phyloP scores from a whole-genome alignment of 64 coral and sea anemone species.

The Actinia tenebrosa region DNA sequence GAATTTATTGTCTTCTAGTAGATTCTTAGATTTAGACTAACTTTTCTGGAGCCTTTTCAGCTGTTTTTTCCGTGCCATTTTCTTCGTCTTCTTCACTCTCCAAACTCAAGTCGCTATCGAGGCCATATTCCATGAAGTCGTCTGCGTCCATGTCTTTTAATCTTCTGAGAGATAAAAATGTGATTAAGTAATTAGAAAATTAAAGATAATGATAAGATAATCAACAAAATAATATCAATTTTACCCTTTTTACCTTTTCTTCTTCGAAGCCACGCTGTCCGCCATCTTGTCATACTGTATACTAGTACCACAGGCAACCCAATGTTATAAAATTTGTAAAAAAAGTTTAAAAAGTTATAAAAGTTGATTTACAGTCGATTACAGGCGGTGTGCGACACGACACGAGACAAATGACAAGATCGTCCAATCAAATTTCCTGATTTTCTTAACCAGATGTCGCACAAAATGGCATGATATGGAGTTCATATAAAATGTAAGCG shows the following conservation, averaged over 20 bases:
- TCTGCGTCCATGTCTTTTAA: slow-evolving; percentile 68
- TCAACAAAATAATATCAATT: neutral
- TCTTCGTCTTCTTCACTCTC: slow-evolving; percentile 17
- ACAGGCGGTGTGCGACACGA: too few species aligned
- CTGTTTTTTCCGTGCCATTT: neutral
- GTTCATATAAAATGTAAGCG: too few species aligned
- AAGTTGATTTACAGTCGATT: too few species aligned
- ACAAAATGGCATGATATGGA: too few species aligned
- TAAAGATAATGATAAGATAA: neutral
- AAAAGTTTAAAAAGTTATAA: too few species aligned
- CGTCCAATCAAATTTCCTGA: too few species aligned
- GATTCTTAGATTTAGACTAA: neutral
- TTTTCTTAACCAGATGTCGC: too few species aligned
- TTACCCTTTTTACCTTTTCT: neutral
- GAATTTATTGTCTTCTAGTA: neutral
- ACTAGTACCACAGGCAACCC: neutral
- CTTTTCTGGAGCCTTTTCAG: neutral
- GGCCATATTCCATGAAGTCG: slow-evolving; percentile 67
- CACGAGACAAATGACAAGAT: too few species aligned
- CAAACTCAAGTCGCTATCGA: slow-evolving; percentile 49
- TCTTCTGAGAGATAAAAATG: slow-evolving; percentile 12
- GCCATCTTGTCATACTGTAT: too few species aligned
- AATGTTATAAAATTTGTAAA: too few species aligned
- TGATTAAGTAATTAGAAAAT: neutral
- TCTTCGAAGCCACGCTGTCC: neutral